These are phyloP conservation scores for Tenthredo notha DNA, from an alignment of 2,888 invertebrate species.

Conservation along the genomic window DNA sequence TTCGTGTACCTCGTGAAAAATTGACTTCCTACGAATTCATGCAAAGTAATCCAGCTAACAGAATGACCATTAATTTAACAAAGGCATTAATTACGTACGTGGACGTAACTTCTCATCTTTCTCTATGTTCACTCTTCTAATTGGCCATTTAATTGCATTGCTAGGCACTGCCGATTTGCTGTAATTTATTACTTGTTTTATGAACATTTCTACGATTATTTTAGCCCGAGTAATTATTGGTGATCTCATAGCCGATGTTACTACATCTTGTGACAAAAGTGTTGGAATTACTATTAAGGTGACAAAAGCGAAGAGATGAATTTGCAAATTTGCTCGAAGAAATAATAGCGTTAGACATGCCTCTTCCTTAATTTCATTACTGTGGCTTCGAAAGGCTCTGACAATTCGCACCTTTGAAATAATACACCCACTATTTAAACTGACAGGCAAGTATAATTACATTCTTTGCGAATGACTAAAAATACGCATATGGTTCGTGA, in stretches of 20 bases:
- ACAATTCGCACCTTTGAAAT: conserved; percentile 11
- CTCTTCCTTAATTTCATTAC: background rate
- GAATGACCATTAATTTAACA: background rate
- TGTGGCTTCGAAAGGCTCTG: background rate
- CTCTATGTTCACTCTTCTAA: background rate
- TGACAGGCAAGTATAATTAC: background rate
- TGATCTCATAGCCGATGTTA: background rate
- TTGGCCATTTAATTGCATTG: conserved; percentile 5
- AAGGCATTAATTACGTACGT: background rate
- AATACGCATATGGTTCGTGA: background rate
- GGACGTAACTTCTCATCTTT: background rate
- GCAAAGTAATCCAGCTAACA: background rate
- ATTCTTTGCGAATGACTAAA: background rate
- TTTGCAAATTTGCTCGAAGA: background rate
- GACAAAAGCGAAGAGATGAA: background rate
- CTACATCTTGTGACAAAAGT: background rate
- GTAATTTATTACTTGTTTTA: conserved; percentile 30
- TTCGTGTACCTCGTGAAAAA: background rate
- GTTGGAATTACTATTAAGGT: background rate
- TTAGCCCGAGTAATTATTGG: background rate
- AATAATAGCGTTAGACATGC: background rate
- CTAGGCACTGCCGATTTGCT: background rate
- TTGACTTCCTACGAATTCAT: background rate
- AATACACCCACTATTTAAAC: background rate
- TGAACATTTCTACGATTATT: conserved; percentile 26